Evolutionary conservation across 2,797 vertebrate species (phyloP).

Genomic region (Spizella passerina): DNA sequence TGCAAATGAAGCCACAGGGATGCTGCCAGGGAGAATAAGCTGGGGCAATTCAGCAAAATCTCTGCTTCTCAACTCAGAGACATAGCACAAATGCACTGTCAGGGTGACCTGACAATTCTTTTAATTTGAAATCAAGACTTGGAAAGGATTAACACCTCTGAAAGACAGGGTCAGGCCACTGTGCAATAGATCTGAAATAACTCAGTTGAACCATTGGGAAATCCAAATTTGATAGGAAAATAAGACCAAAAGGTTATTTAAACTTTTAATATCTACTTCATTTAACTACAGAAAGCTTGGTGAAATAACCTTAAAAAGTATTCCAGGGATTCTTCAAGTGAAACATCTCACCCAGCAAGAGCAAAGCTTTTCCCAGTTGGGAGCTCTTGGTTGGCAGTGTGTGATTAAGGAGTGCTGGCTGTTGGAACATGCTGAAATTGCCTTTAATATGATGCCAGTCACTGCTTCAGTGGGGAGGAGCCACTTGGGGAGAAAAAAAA

Average conservation of each 20-base stretch:
- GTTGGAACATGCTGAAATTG: background rate
- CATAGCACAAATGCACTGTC: background rate
- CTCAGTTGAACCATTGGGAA: background rate
- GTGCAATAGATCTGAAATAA: background rate
- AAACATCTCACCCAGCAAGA: background rate
- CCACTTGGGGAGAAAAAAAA: background rate
- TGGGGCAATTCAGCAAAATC: background rate
- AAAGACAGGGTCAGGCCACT: background rate
- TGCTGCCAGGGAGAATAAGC: background rate
- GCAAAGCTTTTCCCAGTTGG: background rate
- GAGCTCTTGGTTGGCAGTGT: background rate
- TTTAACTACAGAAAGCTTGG: background rate
- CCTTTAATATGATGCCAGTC: background rate
- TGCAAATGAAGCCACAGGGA: background rate
- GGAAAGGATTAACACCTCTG: background rate
- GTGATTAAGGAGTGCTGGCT: background rate
- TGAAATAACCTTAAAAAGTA: slow-evolving; percentile 3
- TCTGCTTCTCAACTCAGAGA: background rate
- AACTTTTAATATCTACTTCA: background rate
- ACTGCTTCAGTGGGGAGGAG: background rate
- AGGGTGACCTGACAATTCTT: background rate
- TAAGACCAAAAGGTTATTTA: slow-evolving; percentile 1
- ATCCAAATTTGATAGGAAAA: background rate
- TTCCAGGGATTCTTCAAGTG: background rate
- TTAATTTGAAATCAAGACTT: background rate